Percentiles rank a stretch among this genome's conserved stretches.
These are phyloP conservation scores for Carterocephalus palaemon DNA, from an alignment of 2,888 invertebrate genomes.

Conservation along the genomic window DNA sequence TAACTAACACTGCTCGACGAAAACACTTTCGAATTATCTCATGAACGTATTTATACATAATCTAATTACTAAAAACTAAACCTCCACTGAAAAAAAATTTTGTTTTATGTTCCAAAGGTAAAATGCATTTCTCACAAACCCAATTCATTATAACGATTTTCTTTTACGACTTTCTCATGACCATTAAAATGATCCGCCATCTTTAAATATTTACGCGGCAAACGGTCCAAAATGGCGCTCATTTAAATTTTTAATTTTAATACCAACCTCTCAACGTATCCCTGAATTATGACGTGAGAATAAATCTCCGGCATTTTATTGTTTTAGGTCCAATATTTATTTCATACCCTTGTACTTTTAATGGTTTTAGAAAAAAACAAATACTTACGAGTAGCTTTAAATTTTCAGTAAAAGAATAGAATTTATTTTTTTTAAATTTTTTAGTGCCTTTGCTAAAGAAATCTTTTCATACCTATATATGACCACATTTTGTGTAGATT, in stretches of 20 bases:
- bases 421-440: too few species aligned
- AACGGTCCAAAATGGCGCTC: constrained; percentile 37
- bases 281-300: constrained; percentile 6
- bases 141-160: constrained; percentile 7
- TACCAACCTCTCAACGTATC: constrained; percentile 17
- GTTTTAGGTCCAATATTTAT: constrained; percentile 12
- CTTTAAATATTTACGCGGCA: constrained; percentile 34
- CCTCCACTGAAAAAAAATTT: too few species aligned
- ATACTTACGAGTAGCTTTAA: too few species aligned
- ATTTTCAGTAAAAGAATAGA: too few species aligned
- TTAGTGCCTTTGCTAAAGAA: too few species aligned
- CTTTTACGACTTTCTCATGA: constrained; percentile 5
- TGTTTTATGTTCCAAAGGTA: not conserved
- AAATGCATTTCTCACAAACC: constrained; percentile 12
- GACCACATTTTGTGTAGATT: too few species aligned
- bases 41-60: too few species aligned
- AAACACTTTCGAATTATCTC: too few species aligned
- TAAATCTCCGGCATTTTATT: constrained; percentile 9
- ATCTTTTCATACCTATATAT: too few species aligned
- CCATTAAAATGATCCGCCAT: constrained; percentile 19
- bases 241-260: constrained; percentile 40
- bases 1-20: too few species aligned
- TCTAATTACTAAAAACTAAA: too few species aligned
- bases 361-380: too few species aligned
- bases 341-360: constrained; percentile 1